These are phyloP conservation scores for Tribolium castaneum DNA, from an alignment of 1,140 invertebrate genomes.

Conservation along the genomic window DNA sequence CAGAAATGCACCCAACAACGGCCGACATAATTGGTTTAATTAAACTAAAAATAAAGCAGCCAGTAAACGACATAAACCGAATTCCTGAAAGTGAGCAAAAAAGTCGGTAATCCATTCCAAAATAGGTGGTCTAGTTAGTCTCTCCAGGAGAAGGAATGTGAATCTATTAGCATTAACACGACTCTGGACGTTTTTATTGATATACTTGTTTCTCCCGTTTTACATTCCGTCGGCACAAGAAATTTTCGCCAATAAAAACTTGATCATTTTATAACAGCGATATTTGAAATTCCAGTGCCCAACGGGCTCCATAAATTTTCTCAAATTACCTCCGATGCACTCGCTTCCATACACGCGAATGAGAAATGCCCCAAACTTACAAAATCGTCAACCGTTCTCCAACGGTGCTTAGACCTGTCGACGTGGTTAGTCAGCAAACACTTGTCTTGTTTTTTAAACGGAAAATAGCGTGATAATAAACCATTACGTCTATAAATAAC, in stretches of 20 bases:
- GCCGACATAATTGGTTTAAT: slow-evolving; percentile 29
- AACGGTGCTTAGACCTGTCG: neutral
- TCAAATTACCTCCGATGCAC: neutral
- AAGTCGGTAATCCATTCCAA: slow-evolving; percentile 25
- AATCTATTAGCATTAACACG: slow-evolving; percentile 38
- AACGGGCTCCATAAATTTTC: slow-evolving; percentile 18
- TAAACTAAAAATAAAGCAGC: slow-evolving; percentile 4
- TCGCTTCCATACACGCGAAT: neutral
- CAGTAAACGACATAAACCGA: slow-evolving; percentile 11
- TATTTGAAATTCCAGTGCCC: slow-evolving; percentile 21
- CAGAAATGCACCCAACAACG: neutral
- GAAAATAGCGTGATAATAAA: slow-evolving; percentile 46
- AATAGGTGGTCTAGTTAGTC: slow-evolving; percentile 40
- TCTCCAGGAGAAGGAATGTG: slow-evolving; percentile 17
- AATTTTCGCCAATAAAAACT: slow-evolving; percentile 39
- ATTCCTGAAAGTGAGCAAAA: slow-evolving; percentile 18
- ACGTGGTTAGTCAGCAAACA: slow-evolving; percentile 10
- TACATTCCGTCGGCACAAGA: slow-evolving; percentile 35
- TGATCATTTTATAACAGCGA: slow-evolving; percentile 31
- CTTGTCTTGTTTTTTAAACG: slow-evolving; percentile 30
- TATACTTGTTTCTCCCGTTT: slow-evolving; percentile 39
- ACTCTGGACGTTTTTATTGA: slow-evolving; percentile 36
- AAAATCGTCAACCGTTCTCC: slow-evolving; percentile 5
- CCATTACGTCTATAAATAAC: slow-evolving; percentile 45
- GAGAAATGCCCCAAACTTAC: neutral